A percentile compares a stretch with the other conserved stretches of the same genome.
phyloP scores from a whole-genome alignment of 92 coral and sea anemone species.

The Porites evermanni region DNA sequence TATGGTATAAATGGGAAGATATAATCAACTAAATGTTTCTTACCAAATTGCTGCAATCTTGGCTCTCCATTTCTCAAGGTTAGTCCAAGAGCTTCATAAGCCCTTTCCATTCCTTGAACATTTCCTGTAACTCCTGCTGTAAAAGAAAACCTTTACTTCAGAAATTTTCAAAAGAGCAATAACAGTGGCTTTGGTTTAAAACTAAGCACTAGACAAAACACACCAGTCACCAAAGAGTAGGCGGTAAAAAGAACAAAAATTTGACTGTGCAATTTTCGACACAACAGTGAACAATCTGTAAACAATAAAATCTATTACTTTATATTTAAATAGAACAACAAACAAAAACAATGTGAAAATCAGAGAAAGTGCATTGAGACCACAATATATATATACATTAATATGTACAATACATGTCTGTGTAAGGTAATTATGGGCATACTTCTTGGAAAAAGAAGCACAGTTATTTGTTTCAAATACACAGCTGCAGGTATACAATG shows the following conservation, averaged over 20 bases:
- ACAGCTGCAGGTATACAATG: not conserved
- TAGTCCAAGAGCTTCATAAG: constrained; percentile 94
- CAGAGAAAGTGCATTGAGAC: too few species aligned
- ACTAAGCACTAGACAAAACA: too few species aligned
- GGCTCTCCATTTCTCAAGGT: constrained; percentile 73
- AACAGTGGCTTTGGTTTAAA: not conserved
- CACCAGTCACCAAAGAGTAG: too few species aligned
- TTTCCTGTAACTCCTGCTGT: constrained; percentile 27
- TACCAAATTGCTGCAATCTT: constrained; percentile 60
- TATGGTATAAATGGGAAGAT: not conserved
- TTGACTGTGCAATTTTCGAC: too few species aligned
- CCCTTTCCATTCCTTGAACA: constrained; percentile 79
- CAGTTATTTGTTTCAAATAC: not conserved
- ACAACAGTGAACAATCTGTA: too few species aligned
- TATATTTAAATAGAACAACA: too few species aligned
- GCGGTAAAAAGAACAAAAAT: too few species aligned
- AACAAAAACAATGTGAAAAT: too few species aligned
- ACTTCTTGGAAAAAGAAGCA: not conserved
- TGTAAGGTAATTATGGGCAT: not conserved
- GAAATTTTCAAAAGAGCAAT: too few species aligned
- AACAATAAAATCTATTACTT: too few species aligned
- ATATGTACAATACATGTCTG: too few species aligned
- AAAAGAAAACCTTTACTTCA: not conserved
- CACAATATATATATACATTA: too few species aligned
- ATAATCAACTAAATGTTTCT: not conserved